These are phyloP conservation scores for Masnerella sp. DNA, from an alignment of 2,888 invertebrate genomes.

Conservation along the genomic window DNA sequence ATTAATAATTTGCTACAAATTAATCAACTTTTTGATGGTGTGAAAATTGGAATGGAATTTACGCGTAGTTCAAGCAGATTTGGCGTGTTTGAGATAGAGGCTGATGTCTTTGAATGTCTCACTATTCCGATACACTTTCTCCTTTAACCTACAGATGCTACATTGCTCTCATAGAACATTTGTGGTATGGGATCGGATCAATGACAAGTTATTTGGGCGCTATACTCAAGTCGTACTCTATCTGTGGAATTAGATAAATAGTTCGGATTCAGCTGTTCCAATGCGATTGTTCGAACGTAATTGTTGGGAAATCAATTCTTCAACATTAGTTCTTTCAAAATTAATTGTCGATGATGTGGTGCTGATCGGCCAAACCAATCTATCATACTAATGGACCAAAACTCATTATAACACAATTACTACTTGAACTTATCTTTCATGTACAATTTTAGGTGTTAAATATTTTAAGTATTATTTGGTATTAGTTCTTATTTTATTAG, in stretches of 20 bases:
- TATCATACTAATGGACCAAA: too few species aligned
- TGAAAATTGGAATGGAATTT: too few species aligned
- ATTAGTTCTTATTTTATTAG: too few species aligned
- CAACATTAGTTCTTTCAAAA: constrained; percentile 13
- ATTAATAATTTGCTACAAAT: too few species aligned
- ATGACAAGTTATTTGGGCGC: constrained; percentile 47
- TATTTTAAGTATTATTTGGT: too few species aligned
- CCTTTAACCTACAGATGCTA: constrained; percentile 24
- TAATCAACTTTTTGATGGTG: too few species aligned
- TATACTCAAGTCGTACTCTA: constrained; percentile 21
- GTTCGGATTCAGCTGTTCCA: constrained; percentile 38
- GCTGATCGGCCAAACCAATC: too few species aligned
- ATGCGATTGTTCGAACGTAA: constrained; percentile 16
- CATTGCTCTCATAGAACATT: constrained; percentile 25
- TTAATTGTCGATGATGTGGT: constrained; percentile 4
- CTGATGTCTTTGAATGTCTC: constrained; percentile 36
- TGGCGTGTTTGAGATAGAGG: not conserved
- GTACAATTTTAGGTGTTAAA: too few species aligned
- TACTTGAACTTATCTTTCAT: too few species aligned
- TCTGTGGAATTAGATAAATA: constrained; percentile 47
- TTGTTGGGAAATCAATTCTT: constrained; percentile 33
- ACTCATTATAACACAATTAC: too few species aligned
- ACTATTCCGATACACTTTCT: constrained; percentile 36
- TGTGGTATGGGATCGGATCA: constrained; percentile 36
- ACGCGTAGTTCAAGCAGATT: not conserved